These are phyloP conservation scores for Trichonephila clavipes DNA, from an alignment of 1,140 invertebrate species.

Conservation along the genomic window DNA sequence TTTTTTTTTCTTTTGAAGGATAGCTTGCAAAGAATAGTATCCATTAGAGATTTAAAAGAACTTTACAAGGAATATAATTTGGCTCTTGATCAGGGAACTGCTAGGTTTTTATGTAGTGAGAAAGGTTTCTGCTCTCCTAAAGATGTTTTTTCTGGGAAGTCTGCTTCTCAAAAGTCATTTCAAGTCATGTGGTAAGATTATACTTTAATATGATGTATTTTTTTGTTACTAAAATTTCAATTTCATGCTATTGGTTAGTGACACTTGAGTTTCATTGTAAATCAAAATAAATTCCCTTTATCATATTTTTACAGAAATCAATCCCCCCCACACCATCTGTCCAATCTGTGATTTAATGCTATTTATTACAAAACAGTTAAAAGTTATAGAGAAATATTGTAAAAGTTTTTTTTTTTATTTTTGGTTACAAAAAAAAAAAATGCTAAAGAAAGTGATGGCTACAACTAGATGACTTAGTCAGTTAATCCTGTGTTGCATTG, in stretches of 20 bases:
- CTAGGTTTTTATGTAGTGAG: conserved; percentile 71
- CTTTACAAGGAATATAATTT: conserved; percentile 61
- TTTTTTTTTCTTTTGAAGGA: conserved; percentile 54
- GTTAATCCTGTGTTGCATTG: background rate
- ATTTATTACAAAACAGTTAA: no score
- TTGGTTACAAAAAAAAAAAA: no score
- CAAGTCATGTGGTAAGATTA: conserved; percentile 66
- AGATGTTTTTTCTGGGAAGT: conserved; percentile 48
- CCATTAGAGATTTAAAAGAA: conserved; percentile 55
- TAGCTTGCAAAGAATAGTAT: conserved; percentile 57
- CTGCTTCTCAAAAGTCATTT: conserved; percentile 57
- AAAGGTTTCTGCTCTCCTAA: conserved; percentile 66
- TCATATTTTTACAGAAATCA: no score
- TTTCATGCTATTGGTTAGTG: no score
- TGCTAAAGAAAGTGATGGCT: no score
- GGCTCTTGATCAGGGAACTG: conserved; percentile 69
- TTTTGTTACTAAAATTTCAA: no score
- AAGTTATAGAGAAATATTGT: no score
- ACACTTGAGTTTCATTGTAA: no score
- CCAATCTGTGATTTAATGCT: no score
- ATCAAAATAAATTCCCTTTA: no score
- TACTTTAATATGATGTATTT: background rate
- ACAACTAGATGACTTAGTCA: background rate
- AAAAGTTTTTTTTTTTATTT: no score
- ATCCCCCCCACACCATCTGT: no score